Evolutionary conservation across 2,888 invertebrate species (phyloP).

Genomic region (Electrophaes corylata): DNA sequence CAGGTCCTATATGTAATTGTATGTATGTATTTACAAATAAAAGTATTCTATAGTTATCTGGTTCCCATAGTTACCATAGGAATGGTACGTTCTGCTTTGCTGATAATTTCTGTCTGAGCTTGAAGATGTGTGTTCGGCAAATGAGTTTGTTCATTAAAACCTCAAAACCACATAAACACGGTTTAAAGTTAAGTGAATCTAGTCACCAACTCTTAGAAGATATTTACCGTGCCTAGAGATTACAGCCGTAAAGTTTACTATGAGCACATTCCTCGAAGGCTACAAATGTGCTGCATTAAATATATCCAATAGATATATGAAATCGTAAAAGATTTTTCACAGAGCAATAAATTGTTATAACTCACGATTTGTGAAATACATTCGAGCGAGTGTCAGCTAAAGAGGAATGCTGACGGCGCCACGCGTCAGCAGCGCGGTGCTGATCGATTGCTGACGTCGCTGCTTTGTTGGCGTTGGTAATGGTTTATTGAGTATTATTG

Average conservation of each 20-base stretch:
- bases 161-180: too few relatives aligned
- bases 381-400: conserved; percentile 6
- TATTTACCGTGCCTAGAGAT: neutral
- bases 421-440: conserved; percentile 13
- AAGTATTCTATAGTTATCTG: too few relatives aligned
- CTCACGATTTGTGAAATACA: conserved; percentile 8
- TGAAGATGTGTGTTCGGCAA: too few relatives aligned
- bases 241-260: neutral
- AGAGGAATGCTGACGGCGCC: conserved; percentile 6
- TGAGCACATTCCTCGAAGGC: neutral
- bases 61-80: too few relatives aligned
- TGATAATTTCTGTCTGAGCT: too few relatives aligned
- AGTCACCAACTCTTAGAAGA: too few relatives aligned
- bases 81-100: too few relatives aligned
- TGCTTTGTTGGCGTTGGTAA: conserved; percentile 23
- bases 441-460: conserved; percentile 25
- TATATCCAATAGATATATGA: neutral
- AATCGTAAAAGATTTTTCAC: neutral
- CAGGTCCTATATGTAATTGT: too few relatives aligned
- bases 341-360: conserved; percentile 9
- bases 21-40: too few relatives aligned
- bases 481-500: conserved; percentile 18
- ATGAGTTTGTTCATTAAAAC: too few relatives aligned
- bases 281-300: neutral
- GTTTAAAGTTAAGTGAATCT: too few relatives aligned